Evolutionary conservation across 1,140 invertebrate genomes (phyloP), one percentile per base, ranked within the genome.

Genomic region (Trachelipus rathkii): DNA sequence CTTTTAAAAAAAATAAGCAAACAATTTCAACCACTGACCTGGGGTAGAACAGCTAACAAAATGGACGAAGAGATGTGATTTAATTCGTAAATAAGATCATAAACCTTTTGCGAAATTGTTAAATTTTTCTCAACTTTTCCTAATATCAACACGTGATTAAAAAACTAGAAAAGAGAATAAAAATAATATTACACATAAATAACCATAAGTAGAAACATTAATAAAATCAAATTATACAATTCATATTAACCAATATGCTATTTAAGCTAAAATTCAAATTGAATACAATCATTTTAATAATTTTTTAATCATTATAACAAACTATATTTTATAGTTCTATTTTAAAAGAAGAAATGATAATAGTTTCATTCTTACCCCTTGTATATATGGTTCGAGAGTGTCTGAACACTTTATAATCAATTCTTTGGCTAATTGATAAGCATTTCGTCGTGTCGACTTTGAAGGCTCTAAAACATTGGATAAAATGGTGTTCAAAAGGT

Each of bases 381-480:
- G 95, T 84, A 98, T 95, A 83, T 96, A 97, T 13, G 95, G 92
- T 85, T 97, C 95, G 77, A 98, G 87, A 15, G 94, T 95, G 82
- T 95, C 93, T 78, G 91, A 92, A 71, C 95, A 96, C 86, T 95
- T 95, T 2, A 93, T 88, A 4, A 98, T 89, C 11, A 98, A 87
- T 83, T 98, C 95, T 84, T 95, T 95, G 11, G 96, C 96, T 15
- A 98, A 87, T 74, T 90, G 86, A 85, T 95, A 96, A 0, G 95
- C 93, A 85, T 95, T 92, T 85, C 95, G 96, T 77, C 92, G 92
- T 79, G 94, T 91, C 2, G 92, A 90, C 85, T 98, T 98, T 80
- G 92, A 90, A n/a, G 96, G 96, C 83, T 98, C 96, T 73, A 98
- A 93, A 83, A 99, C 92, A 84, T 98, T 97, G 79, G 93, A 90